Evolutionary conservation across 2,888 invertebrate species (phyloP), one percentile per base, ranked within the genome.

Genomic region (Drymonia ruficornis): DNA sequence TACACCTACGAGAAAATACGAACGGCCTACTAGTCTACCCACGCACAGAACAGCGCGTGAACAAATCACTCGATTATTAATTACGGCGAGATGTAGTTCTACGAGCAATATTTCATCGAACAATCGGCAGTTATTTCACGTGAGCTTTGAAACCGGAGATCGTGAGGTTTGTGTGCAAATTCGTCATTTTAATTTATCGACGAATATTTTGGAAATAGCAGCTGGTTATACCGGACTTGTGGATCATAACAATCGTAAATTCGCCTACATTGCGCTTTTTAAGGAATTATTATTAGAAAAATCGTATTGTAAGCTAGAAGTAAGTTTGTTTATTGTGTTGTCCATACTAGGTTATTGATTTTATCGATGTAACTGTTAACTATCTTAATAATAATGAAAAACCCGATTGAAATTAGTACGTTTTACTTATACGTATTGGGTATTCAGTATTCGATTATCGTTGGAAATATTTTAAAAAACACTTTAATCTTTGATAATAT

Each of bases 71-170:
- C 42, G 43, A 69, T 74, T 76, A 76, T 77, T 76, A 78, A 78
- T 79, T 69, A 65, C 61, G 19, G 63, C 68, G 70, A 76, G 71
- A 64, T 70, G 58, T 68, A 64, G 62, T 65, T 55, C 63, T 63
- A 55, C 61, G 63, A 65, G 70, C 71, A 66, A 73, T 80, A 81
- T 74, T 73, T 84, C 76, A 81, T 67, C 55, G 53, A 67, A 55
- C 57, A 70, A 74, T 42, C 71, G 69, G 57, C 56, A 62, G 61
- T 65, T 70, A 70, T 63, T 68, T 56, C 59, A 55, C 29, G 53
- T 54, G 65, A 53, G 57, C 29, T 61, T 59, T 29, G 61, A 67
- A 70, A 72, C 63, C 65, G 67, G 59, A 69, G 46, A 65, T 58
- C 55, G 56, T 66, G 61, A 53, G 56, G 69, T 65, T 70, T 70